Conservation (phyloP, 2,888 invertebrate species). For the Lochmaea crataegi region DNA sequence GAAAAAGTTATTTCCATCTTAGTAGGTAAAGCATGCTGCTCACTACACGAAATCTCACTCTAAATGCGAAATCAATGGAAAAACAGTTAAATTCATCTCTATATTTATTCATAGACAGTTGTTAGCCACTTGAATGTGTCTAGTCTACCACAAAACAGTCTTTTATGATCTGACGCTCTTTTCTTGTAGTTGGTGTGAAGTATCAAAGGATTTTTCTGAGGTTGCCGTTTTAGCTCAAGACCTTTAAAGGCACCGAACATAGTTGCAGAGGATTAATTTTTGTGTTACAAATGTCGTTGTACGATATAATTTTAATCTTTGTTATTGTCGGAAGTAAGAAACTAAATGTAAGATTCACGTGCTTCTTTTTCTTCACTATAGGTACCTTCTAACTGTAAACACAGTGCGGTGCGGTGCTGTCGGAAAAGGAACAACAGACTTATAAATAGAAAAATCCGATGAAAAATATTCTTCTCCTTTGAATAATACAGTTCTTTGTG, state of each 20-base stretch:
- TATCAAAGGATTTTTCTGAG: slow-evolving; percentile 27
- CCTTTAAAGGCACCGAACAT: slow-evolving; percentile 7
- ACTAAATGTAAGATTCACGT: background rate
- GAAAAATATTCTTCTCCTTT: too few species aligned
- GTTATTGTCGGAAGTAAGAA: slow-evolving; percentile 1
- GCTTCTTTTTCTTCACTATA: background rate
- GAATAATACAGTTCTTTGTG: too few species aligned
- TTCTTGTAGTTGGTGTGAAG: slow-evolving; percentile 37
- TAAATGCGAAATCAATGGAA: too few species aligned
- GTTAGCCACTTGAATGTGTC: slow-evolving; percentile 2
- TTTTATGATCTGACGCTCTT: slow-evolving; percentile 35
- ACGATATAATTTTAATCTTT: background rate
- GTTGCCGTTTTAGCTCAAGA: slow-evolving; percentile 25
- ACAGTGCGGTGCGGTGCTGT: background rate
- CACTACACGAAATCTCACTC: too few species aligned
- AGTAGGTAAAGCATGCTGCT: too few species aligned
- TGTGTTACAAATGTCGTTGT: background rate
- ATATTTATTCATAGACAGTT: too few species aligned
- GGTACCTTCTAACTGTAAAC: background rate
- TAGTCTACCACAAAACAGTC: slow-evolving; percentile 21
- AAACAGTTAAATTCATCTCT: too few species aligned
- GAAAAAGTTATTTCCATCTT: too few species aligned
- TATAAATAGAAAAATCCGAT: too few species aligned
- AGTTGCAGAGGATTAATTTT: background rate
- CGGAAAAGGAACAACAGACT: too few species aligned